Conservation (phyloP, 2,888 invertebrate species). For the Pachliopta kotzebuea region DNA sequence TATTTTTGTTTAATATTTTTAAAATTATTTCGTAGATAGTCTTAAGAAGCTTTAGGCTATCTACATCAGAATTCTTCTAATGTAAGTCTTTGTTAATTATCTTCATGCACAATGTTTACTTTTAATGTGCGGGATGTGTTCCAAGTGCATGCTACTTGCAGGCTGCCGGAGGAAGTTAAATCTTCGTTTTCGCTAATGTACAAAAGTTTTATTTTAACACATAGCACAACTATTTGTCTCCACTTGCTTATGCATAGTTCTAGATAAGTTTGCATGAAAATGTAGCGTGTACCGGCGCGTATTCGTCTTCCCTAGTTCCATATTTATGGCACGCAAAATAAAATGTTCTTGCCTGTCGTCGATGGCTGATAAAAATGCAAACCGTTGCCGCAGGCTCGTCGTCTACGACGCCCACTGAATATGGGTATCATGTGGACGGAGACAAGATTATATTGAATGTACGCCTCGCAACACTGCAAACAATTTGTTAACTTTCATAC, state of each 20-base stretch:
- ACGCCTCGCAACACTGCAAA: constrained; percentile 30
- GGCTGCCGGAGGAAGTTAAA: constrained; percentile 11
- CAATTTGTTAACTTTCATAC: constrained; percentile 35
- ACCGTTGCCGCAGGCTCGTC: constrained; percentile 64
- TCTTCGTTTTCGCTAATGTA: constrained; percentile 7
- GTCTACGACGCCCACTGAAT: constrained; percentile 59
- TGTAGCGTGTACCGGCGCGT: constrained; percentile 58
- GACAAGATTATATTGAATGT: constrained; percentile 32
- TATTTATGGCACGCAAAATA: constrained; percentile 78
- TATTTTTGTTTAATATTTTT: no score
- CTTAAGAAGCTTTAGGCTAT: not conserved
- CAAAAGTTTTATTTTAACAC: constrained; percentile 50
- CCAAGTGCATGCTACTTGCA: constrained; percentile 29
- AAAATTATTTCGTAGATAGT: no score
- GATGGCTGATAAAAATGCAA: constrained; percentile 78
- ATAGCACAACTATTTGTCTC: constrained; percentile 53
- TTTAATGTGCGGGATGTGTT: constrained; percentile 7
- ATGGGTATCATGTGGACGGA: constrained; percentile 48
- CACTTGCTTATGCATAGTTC: constrained; percentile 75
- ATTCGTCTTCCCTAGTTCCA: constrained; percentile 65
- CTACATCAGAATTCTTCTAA: not conserved
- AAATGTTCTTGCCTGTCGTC: constrained; percentile 71
- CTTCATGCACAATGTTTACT: not conserved
- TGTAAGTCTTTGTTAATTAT: not conserved
- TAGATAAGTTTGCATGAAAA: constrained; percentile 74